Evolutionary conservation across 1,140 invertebrate species (phyloP), one percentile per base, ranked within the genome.

Genomic region (Pantala flavescens): DNA sequence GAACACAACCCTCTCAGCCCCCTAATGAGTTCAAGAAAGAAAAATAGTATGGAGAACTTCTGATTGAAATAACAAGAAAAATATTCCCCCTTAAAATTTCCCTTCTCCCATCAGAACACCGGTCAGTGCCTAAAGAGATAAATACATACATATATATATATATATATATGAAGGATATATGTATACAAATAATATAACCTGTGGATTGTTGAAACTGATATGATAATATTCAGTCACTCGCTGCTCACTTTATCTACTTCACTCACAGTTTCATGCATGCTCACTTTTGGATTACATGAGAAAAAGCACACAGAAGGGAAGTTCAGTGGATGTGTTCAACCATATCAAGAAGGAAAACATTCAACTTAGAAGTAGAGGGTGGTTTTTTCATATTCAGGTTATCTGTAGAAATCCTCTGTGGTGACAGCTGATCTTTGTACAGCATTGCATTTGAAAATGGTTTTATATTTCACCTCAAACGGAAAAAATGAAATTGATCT

Each of bases 401-500:
- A 36, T 5, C 9, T 36, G 28, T 36, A 36, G 28, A 36, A 36
- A 36, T 36, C 28, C 28, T 36, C 28, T 36, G 28, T 36, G 28
- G 28, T 36, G 28, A 36, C 28, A 36, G 28, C 28, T 36, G 28
- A 5, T 36, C 28, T 36, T 36, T 9, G 49, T 63, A 21, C 49
- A 63, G 49, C 28, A 36, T 63, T 16, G n/a, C 12, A 14, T 63
- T 3, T 63, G 49, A 63, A 63, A 63, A 63, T 63, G 49, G 49
- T 63, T 63, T 16, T 63, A 19, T 63, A 7, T 36, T 36, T 36
- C 16, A 19, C 49, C n/a, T 21, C 49, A 63, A 63, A 63, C 3
- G n/a, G n/a, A 63, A 63, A 19, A 21, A 63, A 63, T 63, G 49
- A 63, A 63, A 63, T 63, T 63, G 49, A 63, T 63, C 49, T 63